Evolutionary conservation across 35 echinoderm and acorn worm species (phyloP).

Genomic region (Holothuria glaberrima): DNA sequence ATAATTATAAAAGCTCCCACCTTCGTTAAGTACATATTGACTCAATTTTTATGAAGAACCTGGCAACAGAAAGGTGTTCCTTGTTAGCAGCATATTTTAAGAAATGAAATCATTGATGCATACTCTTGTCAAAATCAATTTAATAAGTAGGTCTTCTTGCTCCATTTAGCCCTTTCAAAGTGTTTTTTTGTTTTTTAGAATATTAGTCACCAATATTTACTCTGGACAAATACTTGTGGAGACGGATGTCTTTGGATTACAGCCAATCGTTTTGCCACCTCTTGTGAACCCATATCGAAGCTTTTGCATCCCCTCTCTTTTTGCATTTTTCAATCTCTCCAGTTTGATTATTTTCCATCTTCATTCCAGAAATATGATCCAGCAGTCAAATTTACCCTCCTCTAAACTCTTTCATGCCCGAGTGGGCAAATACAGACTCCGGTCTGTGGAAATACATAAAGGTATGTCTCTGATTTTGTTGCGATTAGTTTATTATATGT

Average conservation of each 20-base stretch:
- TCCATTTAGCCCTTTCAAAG: slow-evolving; percentile 5
- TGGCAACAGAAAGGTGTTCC: slow-evolving; percentile 25
- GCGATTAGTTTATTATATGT: slow-evolving; percentile 49
- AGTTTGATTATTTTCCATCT: slow-evolving; percentile 58
- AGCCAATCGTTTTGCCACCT: slow-evolving; percentile 46
- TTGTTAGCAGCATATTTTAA: slow-evolving; percentile 7
- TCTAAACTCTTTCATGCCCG: slow-evolving; percentile 47
- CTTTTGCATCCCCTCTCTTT: not conserved
- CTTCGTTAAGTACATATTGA: slow-evolving; percentile 39
- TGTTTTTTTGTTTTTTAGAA: too few relatives aligned
- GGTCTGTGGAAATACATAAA: slow-evolving; percentile 58
- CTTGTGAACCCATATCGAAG: slow-evolving; percentile 35
- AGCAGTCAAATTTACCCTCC: slow-evolving; percentile 51
- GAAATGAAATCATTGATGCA: slow-evolving; percentile 49
- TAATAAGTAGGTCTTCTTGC: slow-evolving; percentile 39
- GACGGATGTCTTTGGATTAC: slow-evolving; percentile 20
- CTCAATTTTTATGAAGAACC: slow-evolving; percentile 26
- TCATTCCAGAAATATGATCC: slow-evolving; percentile 54
- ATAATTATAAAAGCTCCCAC: slow-evolving; percentile 24
- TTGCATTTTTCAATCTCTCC: slow-evolving; percentile 27
- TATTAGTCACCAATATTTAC: slow-evolving; percentile 12
- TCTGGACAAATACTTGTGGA: slow-evolving; percentile 35
- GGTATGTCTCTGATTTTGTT: slow-evolving; percentile 54
- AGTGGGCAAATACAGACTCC: slow-evolving; percentile 39
- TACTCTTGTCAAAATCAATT: slow-evolving; percentile 46